These are phyloP conservation scores for Anolis carolinensis DNA, from an alignment of 2,113 vertebrate genomes.

Conservation along the genomic window DNA sequence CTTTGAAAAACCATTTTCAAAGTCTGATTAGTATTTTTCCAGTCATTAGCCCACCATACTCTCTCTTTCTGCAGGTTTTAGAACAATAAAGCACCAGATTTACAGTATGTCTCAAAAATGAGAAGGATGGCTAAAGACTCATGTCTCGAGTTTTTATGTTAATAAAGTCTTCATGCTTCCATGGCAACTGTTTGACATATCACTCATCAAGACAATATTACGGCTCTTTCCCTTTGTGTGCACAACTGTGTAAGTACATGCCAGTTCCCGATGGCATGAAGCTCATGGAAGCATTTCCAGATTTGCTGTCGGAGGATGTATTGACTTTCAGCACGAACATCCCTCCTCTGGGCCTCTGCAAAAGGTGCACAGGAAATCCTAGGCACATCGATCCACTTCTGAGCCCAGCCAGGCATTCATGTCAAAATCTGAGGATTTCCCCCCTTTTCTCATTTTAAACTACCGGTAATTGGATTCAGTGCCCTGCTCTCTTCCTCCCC, in stretches of 20 bases:
- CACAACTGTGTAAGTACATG: conserved; percentile 10
- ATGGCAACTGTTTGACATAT: conserved; percentile 20
- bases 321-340: not conserved
- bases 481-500: not conserved
- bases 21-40: not conserved
- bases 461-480: conserved; percentile 21
- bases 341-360: not conserved
- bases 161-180: conserved; percentile 42
- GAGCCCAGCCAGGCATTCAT: not conserved
- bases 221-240: conserved; percentile 9
- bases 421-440: not conserved
- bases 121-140: not conserved
- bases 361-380: conserved; percentile 29
- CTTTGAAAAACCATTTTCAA: conserved; percentile 28
- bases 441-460: not conserved
- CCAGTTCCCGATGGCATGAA: conserved; percentile 18
- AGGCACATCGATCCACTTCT: not conserved
- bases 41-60: not conserved
- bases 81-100: not conserved
- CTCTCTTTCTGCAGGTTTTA: not conserved
- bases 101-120: not conserved
- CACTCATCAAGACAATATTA: not conserved
- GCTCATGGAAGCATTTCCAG: conserved; percentile 29
- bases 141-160: not conserved
- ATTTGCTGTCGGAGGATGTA: conserved; percentile 18